A percentile compares a stretch with the other conserved stretches of the same genome.
These are phyloP conservation scores for Callyntrura sp. DNA, from an alignment of 2,888 invertebrate species.

Conservation along the genomic window DNA sequence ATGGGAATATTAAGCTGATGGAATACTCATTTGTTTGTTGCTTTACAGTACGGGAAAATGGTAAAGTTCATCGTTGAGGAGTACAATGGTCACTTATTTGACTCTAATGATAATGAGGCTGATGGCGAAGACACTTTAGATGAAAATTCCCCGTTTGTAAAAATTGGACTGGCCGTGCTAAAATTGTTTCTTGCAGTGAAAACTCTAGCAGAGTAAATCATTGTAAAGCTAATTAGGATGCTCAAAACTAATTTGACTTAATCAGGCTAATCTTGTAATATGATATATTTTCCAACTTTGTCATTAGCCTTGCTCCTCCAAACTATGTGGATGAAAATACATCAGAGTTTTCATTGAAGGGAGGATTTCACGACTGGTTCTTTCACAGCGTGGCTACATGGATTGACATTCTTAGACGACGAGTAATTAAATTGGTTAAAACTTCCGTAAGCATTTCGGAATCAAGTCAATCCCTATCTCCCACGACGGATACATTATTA, in stretches of 20 bases:
- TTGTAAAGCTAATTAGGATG: background rate
- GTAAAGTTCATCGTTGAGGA: constrained; percentile 72
- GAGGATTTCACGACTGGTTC: constrained; percentile 68
- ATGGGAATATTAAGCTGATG: background rate
- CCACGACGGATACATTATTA: constrained; percentile 7
- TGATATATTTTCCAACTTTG: too few species aligned
- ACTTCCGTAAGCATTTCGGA: constrained; percentile 55
- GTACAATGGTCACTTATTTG: constrained; percentile 60
- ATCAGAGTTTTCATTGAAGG: constrained; percentile 61
- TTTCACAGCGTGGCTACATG: constrained; percentile 72
- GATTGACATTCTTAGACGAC: constrained; percentile 62
- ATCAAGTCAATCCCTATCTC: background rate
- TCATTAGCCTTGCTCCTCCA: constrained; percentile 46
- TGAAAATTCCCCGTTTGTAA: constrained; percentile 46
- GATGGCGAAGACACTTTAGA: constrained; percentile 55
- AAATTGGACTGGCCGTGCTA: constrained; percentile 52
- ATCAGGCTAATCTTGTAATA: background rate
- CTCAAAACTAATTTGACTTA: background rate
- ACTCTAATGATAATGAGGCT: constrained; percentile 4
- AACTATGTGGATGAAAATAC: constrained; percentile 3
- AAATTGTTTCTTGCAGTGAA: constrained; percentile 68
- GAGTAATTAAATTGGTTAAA: constrained; percentile 71
- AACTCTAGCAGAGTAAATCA: constrained; percentile 65
- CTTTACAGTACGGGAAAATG: constrained; percentile 71
- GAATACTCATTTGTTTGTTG: background rate